phyloP scores from a whole-genome alignment of 2,888 invertebrate species.

The Hypena proboscidalis region DNA sequence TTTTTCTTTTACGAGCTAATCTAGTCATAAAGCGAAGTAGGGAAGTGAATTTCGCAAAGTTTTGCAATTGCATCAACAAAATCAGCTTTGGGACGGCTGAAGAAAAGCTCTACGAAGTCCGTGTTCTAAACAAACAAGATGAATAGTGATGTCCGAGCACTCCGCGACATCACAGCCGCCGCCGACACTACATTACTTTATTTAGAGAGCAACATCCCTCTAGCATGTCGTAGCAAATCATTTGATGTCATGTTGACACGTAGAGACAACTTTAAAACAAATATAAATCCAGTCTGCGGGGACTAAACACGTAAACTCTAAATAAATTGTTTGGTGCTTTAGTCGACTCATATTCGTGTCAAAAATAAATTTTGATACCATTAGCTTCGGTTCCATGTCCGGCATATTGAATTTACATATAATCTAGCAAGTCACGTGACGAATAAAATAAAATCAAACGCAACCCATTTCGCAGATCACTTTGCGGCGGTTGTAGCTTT shows the following conservation, averaged over 20 bases:
- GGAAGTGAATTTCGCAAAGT: too few relatives aligned
- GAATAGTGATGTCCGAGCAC: conserved; percentile 20
- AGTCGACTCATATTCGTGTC: conserved; percentile 21
- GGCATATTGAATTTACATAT: conserved; percentile 27
- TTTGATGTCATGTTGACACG: conserved; percentile 14
- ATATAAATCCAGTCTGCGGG: conserved; percentile 10
- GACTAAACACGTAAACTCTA: conserved; percentile 23
- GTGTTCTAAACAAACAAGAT: conserved; percentile 26
- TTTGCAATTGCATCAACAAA: too few relatives aligned
- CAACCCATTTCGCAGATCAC: background rate
- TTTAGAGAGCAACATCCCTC: conserved; percentile 7
- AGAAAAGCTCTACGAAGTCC: too few relatives aligned
- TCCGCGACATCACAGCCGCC: background rate
- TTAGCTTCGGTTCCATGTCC: conserved; percentile 30
- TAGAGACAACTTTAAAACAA: conserved; percentile 5
- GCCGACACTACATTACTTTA: conserved; percentile 9
- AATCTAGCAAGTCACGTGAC: conserved; percentile 21
- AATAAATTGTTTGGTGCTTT: conserved; percentile 19
- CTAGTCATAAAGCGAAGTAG: conserved; percentile 18
- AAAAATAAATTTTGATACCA: conserved; percentile 30
- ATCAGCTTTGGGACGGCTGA: too few relatives aligned
- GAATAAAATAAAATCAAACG: conserved; percentile 15
- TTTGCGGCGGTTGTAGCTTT: conserved; percentile 1
- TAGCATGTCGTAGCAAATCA: conserved; percentile 10
- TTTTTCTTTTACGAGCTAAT: conserved; percentile 16